Conservation (phyloP, 2,888 invertebrate genomes). For the Hypselothyrea guttata region DNA sequence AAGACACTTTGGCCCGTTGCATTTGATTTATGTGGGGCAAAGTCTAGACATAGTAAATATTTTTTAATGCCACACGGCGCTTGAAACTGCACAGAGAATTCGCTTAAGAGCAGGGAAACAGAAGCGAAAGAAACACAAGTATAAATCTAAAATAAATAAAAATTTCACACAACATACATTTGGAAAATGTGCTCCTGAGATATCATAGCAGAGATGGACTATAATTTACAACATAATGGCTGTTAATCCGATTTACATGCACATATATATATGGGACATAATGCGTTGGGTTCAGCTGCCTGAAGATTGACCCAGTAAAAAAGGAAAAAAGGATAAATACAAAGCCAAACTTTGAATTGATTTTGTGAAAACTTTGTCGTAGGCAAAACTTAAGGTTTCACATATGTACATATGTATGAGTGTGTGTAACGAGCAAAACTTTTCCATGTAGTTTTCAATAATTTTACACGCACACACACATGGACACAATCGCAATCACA, state of each 20-base stretch:
- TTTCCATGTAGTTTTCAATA: conserved; percentile 54
- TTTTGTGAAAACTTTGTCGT: conserved; percentile 40
- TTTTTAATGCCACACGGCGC: conserved; percentile 65
- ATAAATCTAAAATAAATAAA: conserved; percentile 70
- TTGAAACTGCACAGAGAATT: conserved; percentile 45
- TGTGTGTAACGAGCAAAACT: conserved; percentile 28
- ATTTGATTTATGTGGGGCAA: conserved; percentile 68
- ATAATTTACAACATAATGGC: conserved; percentile 58
- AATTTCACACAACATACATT: conserved; percentile 57
- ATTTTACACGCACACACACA: conserved; percentile 35
- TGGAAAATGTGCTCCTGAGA: background rate
- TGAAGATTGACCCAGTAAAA: conserved; percentile 46
- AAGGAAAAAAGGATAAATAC: conserved; percentile 6
- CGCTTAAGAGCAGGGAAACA: conserved; percentile 42
- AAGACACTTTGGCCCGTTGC: conserved; percentile 50
- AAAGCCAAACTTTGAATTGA: conserved; percentile 59
- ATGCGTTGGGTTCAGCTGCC: conserved; percentile 14
- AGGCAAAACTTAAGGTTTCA: conserved; percentile 4
- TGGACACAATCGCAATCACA: conserved; percentile 20
- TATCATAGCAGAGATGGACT: conserved; percentile 47
- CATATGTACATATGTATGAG: conserved; percentile 13
- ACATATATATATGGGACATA: conserved; percentile 33
- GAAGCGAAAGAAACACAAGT: conserved; percentile 20
- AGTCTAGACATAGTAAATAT: conserved; percentile 78
- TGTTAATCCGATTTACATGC: conserved; percentile 47